These are phyloP conservation scores for Motacilla alba DNA, from an alignment of 2,113 vertebrate species.

Conservation along the genomic window DNA sequence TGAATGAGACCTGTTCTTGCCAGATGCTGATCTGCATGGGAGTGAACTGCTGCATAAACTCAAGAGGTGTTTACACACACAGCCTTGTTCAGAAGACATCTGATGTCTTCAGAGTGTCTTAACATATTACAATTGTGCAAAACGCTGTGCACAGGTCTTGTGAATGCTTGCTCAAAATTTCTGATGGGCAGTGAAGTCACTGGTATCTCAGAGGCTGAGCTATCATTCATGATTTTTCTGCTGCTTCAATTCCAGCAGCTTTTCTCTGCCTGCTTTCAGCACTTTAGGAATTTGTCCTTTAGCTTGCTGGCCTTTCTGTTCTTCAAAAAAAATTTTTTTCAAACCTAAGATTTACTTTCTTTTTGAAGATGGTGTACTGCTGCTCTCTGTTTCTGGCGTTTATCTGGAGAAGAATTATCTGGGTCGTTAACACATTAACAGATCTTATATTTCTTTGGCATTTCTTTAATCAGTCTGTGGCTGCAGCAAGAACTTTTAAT, in stretches of 20 bases:
- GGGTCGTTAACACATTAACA: background rate
- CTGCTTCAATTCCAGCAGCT: background rate
- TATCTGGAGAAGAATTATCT: background rate
- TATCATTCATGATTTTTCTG: background rate
- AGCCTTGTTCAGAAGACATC: background rate
- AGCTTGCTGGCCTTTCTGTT: background rate
- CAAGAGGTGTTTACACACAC: background rate
- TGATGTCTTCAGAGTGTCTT: background rate
- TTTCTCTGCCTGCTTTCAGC: background rate
- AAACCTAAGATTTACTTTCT: background rate
- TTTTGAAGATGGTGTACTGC: background rate
- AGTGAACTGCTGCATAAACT: background rate
- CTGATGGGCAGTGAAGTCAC: background rate
- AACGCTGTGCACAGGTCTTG: background rate
- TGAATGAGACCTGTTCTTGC: background rate
- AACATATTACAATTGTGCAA: background rate
- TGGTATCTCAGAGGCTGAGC: background rate
- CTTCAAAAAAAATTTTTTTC: background rate
- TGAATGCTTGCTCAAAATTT: background rate
- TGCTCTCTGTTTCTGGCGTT: conserved; percentile 1
- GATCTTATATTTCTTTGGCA: background rate
- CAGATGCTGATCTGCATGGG: conserved; percentile 23
- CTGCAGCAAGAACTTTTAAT: background rate
- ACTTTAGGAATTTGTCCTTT: background rate
- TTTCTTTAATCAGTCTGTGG: background rate